A percentile compares a stretch with the other conserved stretches of the same genome.
Conservation (phyloP, 2,888 invertebrate genomes). For the Lobophora halterata region DNA sequence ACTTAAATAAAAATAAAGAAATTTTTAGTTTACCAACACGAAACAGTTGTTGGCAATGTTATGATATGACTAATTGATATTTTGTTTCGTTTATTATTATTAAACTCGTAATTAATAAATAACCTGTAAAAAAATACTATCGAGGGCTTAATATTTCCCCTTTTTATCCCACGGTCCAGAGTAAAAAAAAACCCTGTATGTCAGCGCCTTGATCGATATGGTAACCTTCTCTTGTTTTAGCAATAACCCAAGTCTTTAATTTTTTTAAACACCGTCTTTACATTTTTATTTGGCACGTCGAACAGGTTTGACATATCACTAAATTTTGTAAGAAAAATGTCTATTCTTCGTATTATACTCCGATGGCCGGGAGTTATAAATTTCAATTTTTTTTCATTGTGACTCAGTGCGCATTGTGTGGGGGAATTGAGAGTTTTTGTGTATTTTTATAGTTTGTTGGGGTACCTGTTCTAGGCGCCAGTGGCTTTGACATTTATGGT, state of each 20-base stretch:
- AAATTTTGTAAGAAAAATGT: constrained; percentile 78
- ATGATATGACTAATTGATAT: too few species aligned
- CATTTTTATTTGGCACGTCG: constrained; percentile 77
- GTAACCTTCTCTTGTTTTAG: constrained; percentile 79
- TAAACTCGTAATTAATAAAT: constrained; percentile 60
- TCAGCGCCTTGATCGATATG: constrained; percentile 79
- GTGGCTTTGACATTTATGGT: constrained; percentile 75
- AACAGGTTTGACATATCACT: constrained; percentile 78
- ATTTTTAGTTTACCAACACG: too few species aligned
- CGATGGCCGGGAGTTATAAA: constrained; percentile 75
- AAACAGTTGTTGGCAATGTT: too few species aligned
- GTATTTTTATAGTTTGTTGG: constrained; percentile 59
- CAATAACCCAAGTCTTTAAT: constrained; percentile 67
- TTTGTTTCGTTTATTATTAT: constrained; percentile 55
- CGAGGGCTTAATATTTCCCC: constrained; percentile 69
- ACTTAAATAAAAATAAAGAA: too few species aligned
- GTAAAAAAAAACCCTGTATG: constrained; percentile 66
- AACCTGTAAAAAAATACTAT: too few species aligned
- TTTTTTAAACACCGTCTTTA: constrained; percentile 63
- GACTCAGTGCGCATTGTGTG: constrained; percentile 66
- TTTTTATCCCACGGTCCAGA: constrained; percentile 63
- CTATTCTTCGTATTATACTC: constrained; percentile 71
- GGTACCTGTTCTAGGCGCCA: constrained; percentile 80
- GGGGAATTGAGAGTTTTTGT: constrained; percentile 59
- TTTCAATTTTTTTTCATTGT: constrained; percentile 61